Evolutionary conservation across 2,797 vertebrate genomes (phyloP).

Genomic region (Myotis pilosus): DNA sequence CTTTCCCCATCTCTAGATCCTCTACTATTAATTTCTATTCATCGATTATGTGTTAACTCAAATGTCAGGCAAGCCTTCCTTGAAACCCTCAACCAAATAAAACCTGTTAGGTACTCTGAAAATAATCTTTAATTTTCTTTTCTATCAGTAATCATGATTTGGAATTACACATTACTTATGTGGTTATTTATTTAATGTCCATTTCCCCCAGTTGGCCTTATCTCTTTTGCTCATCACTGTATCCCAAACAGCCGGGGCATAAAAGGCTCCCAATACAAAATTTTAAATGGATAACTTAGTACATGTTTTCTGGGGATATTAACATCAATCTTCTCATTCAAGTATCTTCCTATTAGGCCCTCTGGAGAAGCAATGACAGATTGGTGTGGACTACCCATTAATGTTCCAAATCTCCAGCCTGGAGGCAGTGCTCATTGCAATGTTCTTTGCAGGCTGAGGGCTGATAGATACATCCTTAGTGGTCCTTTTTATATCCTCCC

Average conservation of each 20-base stretch:
- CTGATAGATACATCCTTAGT: not conserved
- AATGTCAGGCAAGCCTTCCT: not conserved
- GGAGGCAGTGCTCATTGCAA: not conserved
- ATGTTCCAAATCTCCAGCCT: not conserved
- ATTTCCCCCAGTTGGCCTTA: not conserved
- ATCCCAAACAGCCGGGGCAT: not conserved
- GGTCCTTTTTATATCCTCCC: not conserved
- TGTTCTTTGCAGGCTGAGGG: not conserved
- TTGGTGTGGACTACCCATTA: not conserved
- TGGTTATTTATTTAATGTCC: constrained; percentile 5
- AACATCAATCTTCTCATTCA: not conserved
- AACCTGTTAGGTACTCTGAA: not conserved
- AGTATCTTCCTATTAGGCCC: not conserved
- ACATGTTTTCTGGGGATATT: not conserved
- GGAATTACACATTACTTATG: not conserved
- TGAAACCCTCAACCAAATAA: not conserved
- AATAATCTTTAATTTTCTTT: constrained; percentile 5
- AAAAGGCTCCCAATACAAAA: not conserved
- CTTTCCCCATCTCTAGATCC: not conserved
- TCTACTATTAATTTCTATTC: not conserved
- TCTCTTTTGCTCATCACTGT: not conserved
- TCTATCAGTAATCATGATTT: not conserved
- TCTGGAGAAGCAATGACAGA: not conserved
- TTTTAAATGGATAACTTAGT: not conserved
- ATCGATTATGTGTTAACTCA: not conserved